Evolutionary conservation across 1,140 invertebrate genomes (phyloP).

Genomic region (Drosophila sproati): DNA sequence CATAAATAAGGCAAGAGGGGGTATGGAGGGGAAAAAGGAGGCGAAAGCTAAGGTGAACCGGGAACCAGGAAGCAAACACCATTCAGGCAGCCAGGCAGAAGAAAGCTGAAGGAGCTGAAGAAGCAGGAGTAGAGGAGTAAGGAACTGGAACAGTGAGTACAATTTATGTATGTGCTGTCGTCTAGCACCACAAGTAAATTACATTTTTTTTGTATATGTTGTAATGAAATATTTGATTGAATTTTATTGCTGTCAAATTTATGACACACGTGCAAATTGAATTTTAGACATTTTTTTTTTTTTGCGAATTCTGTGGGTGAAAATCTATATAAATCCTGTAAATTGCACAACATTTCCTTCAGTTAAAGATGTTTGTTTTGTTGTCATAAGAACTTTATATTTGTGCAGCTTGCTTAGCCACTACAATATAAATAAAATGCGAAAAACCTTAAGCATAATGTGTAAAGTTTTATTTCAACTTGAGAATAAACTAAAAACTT

Average conservation of each 20-base stretch:
- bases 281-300: conserved; percentile 1
- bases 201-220: conserved; percentile 58
- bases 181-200: conserved; percentile 50
- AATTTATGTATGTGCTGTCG: conserved; percentile 47
- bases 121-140: not conserved
- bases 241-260: conserved; percentile 62
- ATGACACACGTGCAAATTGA: conserved; percentile 50
- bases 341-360: conserved; percentile 6
- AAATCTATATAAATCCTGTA: not conserved
- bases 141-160: conserved; percentile 13
- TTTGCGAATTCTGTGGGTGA: too few species aligned
- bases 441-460: conserved; percentile 44
- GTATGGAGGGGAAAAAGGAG: not conserved
- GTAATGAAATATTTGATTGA: conserved; percentile 78
- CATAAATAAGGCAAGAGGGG: conserved; percentile 37
- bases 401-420: conserved; percentile 14
- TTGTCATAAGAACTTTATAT: not conserved
- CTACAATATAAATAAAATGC: conserved; percentile 36
- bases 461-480: conserved; percentile 35
- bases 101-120: not conserved
- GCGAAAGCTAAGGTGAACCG: conserved; percentile 41
- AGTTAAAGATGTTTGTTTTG: not conserved
- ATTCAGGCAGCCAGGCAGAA: conserved; percentile 5
- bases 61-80: conserved; percentile 39
- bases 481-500: conserved; percentile 45